These are phyloP conservation scores for Empis stercorea DNA, from an alignment of 2,888 invertebrate genomes.

Conservation along the genomic window DNA sequence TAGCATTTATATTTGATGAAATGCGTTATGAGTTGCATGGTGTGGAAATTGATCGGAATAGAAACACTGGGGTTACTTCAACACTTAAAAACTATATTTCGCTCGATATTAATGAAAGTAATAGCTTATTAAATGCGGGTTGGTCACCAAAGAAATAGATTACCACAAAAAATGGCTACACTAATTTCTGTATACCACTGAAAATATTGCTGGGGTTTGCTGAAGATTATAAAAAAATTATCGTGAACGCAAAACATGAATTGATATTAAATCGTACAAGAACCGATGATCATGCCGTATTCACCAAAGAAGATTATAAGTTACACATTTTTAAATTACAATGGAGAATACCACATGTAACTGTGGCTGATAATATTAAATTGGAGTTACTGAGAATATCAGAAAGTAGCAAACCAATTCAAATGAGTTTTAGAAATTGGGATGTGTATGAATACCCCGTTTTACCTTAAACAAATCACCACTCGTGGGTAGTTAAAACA, in stretches of 20 bases:
- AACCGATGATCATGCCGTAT: conserved; percentile 17
- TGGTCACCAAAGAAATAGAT: conserved; percentile 11
- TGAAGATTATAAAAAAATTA: conserved; percentile 2
- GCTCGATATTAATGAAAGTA: conserved; percentile 15
- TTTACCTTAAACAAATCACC: conserved; percentile 22
- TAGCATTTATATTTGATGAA: conserved; percentile 20
- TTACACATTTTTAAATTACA: conserved; percentile 15
- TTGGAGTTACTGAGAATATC: conserved; percentile 13
- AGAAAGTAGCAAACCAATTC: not conserved
- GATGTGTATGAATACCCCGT: conserved; percentile 25
- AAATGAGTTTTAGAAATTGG: conserved; percentile 23
- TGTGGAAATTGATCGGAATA: conserved; percentile 19
- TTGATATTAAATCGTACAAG: conserved; percentile 8
- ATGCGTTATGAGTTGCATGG: conserved; percentile 24
- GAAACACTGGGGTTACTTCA: conserved; percentile 22
- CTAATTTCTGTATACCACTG: not conserved
- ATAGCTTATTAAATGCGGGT: too few species aligned
- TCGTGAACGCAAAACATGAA: conserved; percentile 3
- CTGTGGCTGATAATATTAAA: conserved; percentile 18
- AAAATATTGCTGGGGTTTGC: not conserved
- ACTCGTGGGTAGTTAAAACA: conserved; percentile 26
- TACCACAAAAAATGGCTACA: not conserved
- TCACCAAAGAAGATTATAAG: conserved; percentile 7
- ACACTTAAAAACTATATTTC: conserved; percentile 25
- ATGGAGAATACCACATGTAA: conserved; percentile 15